phyloP scores from a whole-genome alignment of 53 echinoderm and acorn worm genomes.

The Actinopyga echinites region DNA sequence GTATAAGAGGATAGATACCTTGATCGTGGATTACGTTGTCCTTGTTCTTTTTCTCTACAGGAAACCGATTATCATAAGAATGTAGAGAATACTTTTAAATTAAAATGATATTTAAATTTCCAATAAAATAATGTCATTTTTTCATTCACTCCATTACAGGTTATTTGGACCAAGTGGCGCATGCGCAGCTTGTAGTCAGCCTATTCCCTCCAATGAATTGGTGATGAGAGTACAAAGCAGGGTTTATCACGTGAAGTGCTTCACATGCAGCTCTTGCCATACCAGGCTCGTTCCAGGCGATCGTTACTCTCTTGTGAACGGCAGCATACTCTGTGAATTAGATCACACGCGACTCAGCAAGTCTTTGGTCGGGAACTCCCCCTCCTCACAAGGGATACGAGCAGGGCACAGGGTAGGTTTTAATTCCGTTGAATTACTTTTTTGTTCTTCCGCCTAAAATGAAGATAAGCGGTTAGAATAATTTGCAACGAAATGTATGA shows the following conservation, averaged over 20 bases:
- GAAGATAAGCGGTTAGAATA: no score
- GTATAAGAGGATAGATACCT: no score
- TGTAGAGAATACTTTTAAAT: no score
- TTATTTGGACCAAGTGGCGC: slow-evolving; percentile 95
- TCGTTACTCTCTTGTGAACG: slow-evolving; percentile 88
- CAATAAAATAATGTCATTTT: neutral
- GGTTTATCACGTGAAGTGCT: slow-evolving; percentile 97
- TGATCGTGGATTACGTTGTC: no score
- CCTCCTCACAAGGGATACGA: slow-evolving; percentile 67
- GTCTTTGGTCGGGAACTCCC: slow-evolving; percentile 41
- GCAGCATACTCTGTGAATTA: slow-evolving; percentile 92
- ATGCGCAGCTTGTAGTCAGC: slow-evolving; percentile 90
- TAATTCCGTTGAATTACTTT: no score
- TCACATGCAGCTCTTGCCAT: slow-evolving; percentile 96
- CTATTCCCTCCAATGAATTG: slow-evolving; percentile 92
- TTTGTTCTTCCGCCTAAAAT: no score
- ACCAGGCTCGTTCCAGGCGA: slow-evolving; percentile 90
- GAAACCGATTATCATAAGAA: no score
- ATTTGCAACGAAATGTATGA: no score
- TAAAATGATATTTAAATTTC: neutral
- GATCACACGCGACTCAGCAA: slow-evolving; percentile 95
- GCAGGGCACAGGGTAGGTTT: slow-evolving; percentile 79
- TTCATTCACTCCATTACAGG: slow-evolving; percentile 51
- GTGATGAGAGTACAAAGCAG: slow-evolving; percentile 96
- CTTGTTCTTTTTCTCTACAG: no score